phyloP scores from a whole-genome alignment of 2,888 invertebrate genomes.

The Polymixis lichenea region DNA sequence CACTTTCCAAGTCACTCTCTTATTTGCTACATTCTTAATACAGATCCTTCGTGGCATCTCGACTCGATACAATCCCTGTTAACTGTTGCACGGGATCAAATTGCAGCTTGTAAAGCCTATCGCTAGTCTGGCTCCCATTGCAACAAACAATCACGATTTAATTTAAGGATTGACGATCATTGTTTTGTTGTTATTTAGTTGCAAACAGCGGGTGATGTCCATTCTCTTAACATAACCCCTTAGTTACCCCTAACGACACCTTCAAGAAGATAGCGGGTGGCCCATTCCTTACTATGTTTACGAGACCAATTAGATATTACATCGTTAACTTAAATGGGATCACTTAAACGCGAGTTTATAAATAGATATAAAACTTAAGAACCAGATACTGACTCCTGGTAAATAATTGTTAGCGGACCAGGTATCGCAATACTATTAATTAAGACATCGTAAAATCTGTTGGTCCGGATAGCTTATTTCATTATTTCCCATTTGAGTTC shows the following conservation, averaged over 20 bases:
- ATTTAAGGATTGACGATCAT: not conserved
- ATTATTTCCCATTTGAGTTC: conserved; percentile 36
- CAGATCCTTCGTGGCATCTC: not conserved
- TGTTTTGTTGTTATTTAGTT: conserved; percentile 28
- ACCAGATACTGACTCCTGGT: conserved; percentile 8
- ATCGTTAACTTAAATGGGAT: conserved; percentile 36
- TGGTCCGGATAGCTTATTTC: conserved; percentile 20
- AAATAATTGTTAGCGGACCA: conserved; percentile 32
- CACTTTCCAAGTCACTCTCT: not conserved
- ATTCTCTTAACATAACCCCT: conserved; percentile 13
- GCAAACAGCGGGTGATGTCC: not conserved
- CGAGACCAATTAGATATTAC: conserved; percentile 33
- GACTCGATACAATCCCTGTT: not conserved
- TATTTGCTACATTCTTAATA: not conserved
- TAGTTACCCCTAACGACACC: conserved; percentile 23
- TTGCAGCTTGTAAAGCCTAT: conserved; percentile 16
- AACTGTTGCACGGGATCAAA: conserved; percentile 12
- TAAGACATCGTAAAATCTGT: conserved; percentile 50
- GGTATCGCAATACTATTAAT: conserved; percentile 48
- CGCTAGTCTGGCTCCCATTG: not conserved
- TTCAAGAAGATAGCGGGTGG: conserved; percentile 45
- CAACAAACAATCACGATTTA: conserved; percentile 10
- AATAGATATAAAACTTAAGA: conserved; percentile 41
- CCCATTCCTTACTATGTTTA: conserved; percentile 28
- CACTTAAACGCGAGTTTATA: conserved; percentile 31